phyloP scores from a whole-genome alignment of 2,113 vertebrate genomes.

The Pomatostomus ruficeps region DNA sequence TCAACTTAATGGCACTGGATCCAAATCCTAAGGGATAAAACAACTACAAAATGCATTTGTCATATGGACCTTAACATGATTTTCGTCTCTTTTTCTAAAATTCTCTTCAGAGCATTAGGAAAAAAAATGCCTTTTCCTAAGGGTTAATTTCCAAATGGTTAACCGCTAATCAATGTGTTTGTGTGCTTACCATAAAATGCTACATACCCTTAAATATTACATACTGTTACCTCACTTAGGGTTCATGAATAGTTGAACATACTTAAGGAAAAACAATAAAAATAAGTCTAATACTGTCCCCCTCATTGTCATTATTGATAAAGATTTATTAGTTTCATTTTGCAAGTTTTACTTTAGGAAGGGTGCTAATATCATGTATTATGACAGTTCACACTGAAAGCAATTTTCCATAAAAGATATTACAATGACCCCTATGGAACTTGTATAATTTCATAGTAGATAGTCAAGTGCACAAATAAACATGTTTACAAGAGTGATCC shows the following conservation, averaged over 20 bases:
- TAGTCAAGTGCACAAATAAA: slow-evolving; percentile 73
- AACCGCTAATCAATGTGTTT: slow-evolving; percentile 33
- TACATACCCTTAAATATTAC: slow-evolving; percentile 47
- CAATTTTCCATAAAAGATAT: slow-evolving; percentile 72
- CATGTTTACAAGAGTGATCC: slow-evolving; percentile 71
- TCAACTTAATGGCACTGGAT: background rate
- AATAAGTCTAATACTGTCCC: slow-evolving; percentile 64
- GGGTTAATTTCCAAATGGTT: slow-evolving; percentile 49
- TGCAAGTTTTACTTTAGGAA: slow-evolving; percentile 71
- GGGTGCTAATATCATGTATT: slow-evolving; percentile 67
- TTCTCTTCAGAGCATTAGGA: background rate
- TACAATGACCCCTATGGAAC: slow-evolving; percentile 71
- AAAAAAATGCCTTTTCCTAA: slow-evolving; percentile 38
- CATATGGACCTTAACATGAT: background rate
- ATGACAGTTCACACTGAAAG: slow-evolving; percentile 73
- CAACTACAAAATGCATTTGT: slow-evolving; percentile 37
- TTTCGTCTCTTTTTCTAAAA: background rate
- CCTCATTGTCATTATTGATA: slow-evolving; percentile 63
- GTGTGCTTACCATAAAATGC: slow-evolving; percentile 47
- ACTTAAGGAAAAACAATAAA: slow-evolving; percentile 55
- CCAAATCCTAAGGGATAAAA: background rate
- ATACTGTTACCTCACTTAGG: slow-evolving; percentile 16
- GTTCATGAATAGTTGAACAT: slow-evolving; percentile 25
- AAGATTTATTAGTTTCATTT: slow-evolving; percentile 72
- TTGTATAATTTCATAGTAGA: slow-evolving; percentile 67